Percentiles rank a stretch among this genome's conserved stretches.
Evolutionary conservation across 2,888 invertebrate species (phyloP).

Genomic region (Melanargia galathea): DNA sequence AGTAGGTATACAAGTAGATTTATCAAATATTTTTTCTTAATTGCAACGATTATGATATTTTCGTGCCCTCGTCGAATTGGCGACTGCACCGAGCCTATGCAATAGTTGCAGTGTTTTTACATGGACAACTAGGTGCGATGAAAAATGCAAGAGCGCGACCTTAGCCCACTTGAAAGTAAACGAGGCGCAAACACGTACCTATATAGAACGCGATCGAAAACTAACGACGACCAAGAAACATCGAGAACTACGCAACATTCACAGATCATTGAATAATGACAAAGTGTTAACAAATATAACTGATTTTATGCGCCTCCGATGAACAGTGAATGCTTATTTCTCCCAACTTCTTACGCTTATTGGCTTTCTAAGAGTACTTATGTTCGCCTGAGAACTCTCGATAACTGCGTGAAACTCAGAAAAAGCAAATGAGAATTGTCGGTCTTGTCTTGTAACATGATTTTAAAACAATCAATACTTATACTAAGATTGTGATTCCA

Average conservation of each 20-base stretch:
- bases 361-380: constrained; percentile 12
- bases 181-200: constrained; percentile 41
- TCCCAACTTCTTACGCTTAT: constrained; percentile 10
- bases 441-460: constrained; percentile 47
- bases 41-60: not conserved
- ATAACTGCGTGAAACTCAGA: constrained; percentile 45
- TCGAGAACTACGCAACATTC: constrained; percentile 7
- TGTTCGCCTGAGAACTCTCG: constrained; percentile 34
- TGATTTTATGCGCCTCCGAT: constrained; percentile 19
- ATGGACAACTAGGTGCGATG: constrained; percentile 50
- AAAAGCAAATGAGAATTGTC: constrained; percentile 41
- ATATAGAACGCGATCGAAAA: constrained; percentile 19
- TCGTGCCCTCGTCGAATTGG: constrained; percentile 12
- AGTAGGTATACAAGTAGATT: not conserved
- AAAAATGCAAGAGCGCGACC: constrained; percentile 71
- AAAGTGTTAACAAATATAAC: not conserved
- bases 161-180: constrained; percentile 68
- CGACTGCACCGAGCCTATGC: constrained; percentile 38
- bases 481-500: not conserved
- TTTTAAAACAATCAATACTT: constrained; percentile 56
- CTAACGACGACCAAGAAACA: constrained; percentile 19
- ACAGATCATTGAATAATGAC: constrained; percentile 29
- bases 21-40: not conserved
- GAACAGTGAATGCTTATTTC: constrained; percentile 18
- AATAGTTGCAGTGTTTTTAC: constrained; percentile 43